phyloP scores from a whole-genome alignment of 2,797 vertebrate species.

The Cynodonichthys magdalenae region DNA sequence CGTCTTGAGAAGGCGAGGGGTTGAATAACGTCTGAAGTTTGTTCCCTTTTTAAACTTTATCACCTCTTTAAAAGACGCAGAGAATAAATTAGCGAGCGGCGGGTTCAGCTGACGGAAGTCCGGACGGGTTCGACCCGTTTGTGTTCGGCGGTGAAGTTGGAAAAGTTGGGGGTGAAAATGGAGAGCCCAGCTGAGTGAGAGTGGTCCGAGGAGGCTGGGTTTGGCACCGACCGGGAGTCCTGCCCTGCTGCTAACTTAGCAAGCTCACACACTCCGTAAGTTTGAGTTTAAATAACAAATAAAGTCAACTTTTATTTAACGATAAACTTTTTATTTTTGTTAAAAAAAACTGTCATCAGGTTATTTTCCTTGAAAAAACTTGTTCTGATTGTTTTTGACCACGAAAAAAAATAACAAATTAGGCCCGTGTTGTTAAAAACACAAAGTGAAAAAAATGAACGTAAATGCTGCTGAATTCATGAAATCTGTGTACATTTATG shows the following conservation, averaged over 20 bases:
- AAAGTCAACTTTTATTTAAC: not conserved
- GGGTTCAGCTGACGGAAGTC: not conserved
- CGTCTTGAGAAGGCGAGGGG: conserved; percentile 45
- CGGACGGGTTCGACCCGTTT: conserved; percentile 14
- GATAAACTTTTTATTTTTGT: not conserved
- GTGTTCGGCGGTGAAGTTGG: conserved; percentile 59
- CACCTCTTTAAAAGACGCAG: not conserved
- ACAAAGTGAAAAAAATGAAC: not conserved
- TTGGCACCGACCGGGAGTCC: conserved; percentile 69
- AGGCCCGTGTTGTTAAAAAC: conserved; percentile 39
- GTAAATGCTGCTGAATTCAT: no score
- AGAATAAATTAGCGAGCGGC: not conserved
- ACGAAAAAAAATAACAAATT: not conserved
- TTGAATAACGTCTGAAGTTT: conserved; percentile 21
- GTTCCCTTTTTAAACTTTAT: not conserved
- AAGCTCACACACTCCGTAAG: conserved; percentile 30
- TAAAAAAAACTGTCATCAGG: not conserved
- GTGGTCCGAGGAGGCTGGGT: conserved; percentile 81
- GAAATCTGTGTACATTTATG: no score
- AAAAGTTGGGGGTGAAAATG: conserved; percentile 74
- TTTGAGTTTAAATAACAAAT: not conserved
- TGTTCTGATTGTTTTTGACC: not conserved
- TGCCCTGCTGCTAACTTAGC: conserved; percentile 73
- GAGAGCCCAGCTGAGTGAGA: conserved; percentile 81
- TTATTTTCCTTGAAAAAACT: no score